Percentiles rank a stretch among this genome's conserved stretches.
Evolutionary conservation across 2,888 invertebrate genomes (phyloP).

Genomic region (Sminthurides aquaticus): DNA sequence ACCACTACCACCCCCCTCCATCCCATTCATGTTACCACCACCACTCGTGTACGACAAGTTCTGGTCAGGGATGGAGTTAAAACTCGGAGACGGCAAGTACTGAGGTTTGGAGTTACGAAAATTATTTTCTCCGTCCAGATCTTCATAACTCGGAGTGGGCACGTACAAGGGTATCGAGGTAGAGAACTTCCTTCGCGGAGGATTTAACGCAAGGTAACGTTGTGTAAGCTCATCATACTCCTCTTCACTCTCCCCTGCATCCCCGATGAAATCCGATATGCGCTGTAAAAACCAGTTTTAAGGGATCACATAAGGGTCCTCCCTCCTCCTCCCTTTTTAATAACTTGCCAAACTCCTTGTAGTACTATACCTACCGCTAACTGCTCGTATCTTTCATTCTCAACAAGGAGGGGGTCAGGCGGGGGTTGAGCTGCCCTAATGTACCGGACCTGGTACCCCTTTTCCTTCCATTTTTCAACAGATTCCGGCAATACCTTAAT

Average conservation of each 20-base stretch:
- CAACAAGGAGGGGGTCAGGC: constrained; percentile 31
- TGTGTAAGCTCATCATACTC: not conserved
- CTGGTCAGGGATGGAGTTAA: too few species aligned
- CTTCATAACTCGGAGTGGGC: not conserved
- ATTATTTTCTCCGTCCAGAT: not conserved
- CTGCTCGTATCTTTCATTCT: constrained; percentile 19
- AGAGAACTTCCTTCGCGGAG: not conserved
- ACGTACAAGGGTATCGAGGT: not conserved
- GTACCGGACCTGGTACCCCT: constrained; percentile 33
- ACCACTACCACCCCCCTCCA: too few species aligned
- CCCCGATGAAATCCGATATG: not conserved
- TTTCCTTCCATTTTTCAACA: constrained; percentile 27
- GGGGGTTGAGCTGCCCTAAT: constrained; percentile 32
- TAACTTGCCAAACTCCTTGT: too few species aligned
- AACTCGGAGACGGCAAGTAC: too few species aligned
- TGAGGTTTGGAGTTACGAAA: too few species aligned
- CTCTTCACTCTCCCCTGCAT: not conserved
- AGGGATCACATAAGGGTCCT: too few species aligned
- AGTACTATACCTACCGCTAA: constrained; percentile 4
- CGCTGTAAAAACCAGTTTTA: not conserved
- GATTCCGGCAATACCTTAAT: constrained; percentile 50
- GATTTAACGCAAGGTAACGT: not conserved
- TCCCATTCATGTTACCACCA: too few species aligned
- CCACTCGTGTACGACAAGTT: too few species aligned
- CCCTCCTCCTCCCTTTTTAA: too few species aligned